A percentile compares a stretch with the other conserved stretches of the same genome.
phyloP scores from a whole-genome alignment of 2,888 invertebrate species.

The Erebia ligea region DNA sequence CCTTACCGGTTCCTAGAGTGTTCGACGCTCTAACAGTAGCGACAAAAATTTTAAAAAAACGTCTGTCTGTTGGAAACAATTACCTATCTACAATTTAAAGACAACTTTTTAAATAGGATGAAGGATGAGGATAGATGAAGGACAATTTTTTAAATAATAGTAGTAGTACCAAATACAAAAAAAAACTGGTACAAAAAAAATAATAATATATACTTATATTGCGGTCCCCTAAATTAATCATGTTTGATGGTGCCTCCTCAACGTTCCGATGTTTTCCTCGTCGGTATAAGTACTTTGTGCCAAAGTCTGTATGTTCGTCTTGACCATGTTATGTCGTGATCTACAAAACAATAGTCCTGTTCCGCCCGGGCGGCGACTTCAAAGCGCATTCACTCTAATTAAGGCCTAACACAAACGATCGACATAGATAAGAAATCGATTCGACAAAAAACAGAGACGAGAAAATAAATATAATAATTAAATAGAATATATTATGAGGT shows the following conservation, averaged over 20 bases:
- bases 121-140: too few species aligned
- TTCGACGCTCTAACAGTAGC: too few species aligned
- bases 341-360: conserved; percentile 38
- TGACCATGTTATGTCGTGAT: conserved; percentile 32
- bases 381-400: conserved; percentile 33
- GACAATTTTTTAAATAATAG: too few species aligned
- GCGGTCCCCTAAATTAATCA: not conserved
- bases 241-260: not conserved
- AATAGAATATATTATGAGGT: not conserved
- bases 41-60: too few species aligned
- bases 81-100: too few species aligned
- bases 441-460: not conserved
- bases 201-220: too few species aligned
- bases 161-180: too few species aligned
- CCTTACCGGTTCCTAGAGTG: too few species aligned
- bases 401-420: conserved; percentile 6
- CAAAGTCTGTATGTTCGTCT: conserved; percentile 25
- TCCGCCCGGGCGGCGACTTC: conserved; percentile 37
- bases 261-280: not conserved
- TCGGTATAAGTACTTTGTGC: conserved; percentile 5
- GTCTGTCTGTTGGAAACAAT: too few species aligned
- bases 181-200: too few species aligned
- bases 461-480: not conserved
- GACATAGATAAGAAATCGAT: not conserved
- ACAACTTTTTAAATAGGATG: too few species aligned